Conservation (phyloP, 1,140 invertebrate species). For the Yoshiicerus persimilis region DNA sequence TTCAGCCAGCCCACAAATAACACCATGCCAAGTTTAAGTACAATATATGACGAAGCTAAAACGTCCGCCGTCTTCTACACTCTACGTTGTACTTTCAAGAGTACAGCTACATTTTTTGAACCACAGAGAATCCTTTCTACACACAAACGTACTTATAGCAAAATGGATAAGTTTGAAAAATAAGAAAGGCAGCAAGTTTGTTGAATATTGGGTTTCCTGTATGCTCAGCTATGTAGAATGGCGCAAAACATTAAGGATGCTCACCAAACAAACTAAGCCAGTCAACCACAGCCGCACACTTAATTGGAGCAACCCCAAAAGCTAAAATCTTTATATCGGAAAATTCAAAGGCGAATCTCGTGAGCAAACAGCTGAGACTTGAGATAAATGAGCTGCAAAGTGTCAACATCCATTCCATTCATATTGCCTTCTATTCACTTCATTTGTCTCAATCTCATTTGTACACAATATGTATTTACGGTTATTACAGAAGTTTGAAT, state of each 20-base stretch:
- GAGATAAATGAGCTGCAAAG: background rate
- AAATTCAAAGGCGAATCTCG: background rate
- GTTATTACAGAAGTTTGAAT: no score
- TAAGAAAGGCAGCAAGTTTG: background rate
- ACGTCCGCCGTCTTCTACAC: background rate
- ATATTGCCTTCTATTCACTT: background rate
- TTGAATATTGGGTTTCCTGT: background rate
- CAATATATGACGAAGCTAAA: background rate
- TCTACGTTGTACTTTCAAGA: background rate
- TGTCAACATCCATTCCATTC: background rate
- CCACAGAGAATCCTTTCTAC: background rate
- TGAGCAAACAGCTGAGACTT: background rate
- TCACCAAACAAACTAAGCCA: background rate
- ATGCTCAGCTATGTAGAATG: background rate
- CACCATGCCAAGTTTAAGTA: background rate
- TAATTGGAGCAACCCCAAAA: conserved; percentile 9
- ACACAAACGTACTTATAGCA: background rate
- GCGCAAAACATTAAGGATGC: background rate
- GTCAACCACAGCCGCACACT: background rate
- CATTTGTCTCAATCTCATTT: background rate
- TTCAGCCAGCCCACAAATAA: background rate
- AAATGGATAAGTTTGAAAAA: background rate
- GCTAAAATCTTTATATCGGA: background rate
- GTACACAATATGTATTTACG: background rate
- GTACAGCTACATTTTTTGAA: background rate